Evolutionary conservation across 2,888 invertebrate species (phyloP).

Genomic region (Drosophila histrio): DNA sequence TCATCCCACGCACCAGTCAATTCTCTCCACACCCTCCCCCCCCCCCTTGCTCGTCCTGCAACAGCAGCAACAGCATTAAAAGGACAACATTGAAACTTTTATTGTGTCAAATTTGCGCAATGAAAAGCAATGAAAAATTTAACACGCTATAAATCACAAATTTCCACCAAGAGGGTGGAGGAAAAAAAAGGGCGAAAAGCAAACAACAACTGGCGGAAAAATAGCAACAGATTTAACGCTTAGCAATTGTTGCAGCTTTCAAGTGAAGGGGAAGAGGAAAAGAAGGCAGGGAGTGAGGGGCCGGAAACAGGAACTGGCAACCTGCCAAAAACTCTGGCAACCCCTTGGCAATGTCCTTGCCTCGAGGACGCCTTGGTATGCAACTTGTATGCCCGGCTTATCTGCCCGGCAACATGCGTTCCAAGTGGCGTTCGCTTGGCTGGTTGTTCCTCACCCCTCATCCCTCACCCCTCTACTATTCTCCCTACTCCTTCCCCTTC

Average conservation of each 20-base stretch:
- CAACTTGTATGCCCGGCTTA: constrained; percentile 60
- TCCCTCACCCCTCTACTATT: neutral
- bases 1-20: neutral
- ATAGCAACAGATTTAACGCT: constrained; percentile 45
- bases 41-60: neutral
- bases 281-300: neutral
- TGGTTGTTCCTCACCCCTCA: constrained; percentile 6
- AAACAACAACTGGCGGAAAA: neutral
- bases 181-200: neutral
- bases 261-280: neutral
- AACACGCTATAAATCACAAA: constrained; percentile 79
- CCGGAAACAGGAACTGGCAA: constrained; percentile 33
- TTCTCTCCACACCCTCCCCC: neutral
- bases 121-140: constrained; percentile 75
- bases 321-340: constrained; percentile 51
- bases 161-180: constrained; percentile 32
- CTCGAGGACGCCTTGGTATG: constrained; percentile 68
- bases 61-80: constrained; percentile 4
- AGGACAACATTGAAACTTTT: constrained; percentile 58
- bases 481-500: neutral
- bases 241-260: constrained; percentile 66
- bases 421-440: constrained; percentile 8
- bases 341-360: constrained; percentile 72
- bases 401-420: constrained; percentile 67
- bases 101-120: constrained; percentile 69